phyloP scores from a whole-genome alignment of 2,113 vertebrate species.

The Thryonomys swinderianus region DNA sequence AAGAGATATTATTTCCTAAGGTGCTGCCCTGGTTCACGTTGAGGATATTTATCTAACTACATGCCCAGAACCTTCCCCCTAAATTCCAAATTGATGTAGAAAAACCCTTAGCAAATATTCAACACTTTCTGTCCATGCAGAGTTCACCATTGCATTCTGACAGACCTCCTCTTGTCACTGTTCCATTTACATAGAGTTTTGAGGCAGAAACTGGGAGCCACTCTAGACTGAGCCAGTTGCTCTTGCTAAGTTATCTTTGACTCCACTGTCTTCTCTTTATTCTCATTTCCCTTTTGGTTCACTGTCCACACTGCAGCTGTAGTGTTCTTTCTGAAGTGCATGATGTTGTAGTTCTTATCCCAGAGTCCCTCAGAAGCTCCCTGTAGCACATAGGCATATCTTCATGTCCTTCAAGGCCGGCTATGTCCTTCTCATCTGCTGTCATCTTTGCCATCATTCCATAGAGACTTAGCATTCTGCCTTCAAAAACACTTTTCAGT shows the following conservation, averaged over 20 bases:
- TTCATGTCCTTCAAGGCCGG: not conserved
- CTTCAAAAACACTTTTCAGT: not conserved
- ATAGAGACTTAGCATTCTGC: not conserved
- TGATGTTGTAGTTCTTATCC: not conserved
- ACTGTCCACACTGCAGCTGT: not conserved
- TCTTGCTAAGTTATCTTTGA: not conserved
- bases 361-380: not conserved
- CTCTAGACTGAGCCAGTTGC: not conserved
- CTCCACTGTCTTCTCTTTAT: not conserved
- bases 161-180: not conserved
- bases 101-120: not conserved
- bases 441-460: not conserved
- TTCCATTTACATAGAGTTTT: not conserved
- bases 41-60: not conserved
- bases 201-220: not conserved
- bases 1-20: not conserved
- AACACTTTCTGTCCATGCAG: not conserved
- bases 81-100: not conserved
- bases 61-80: not conserved
- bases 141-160: not conserved
- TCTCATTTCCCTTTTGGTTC: not conserved
- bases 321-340: not conserved
- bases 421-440: not conserved
- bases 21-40: not conserved
- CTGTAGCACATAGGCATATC: not conserved